Evolutionary conservation across 1,140 invertebrate species (phyloP).

Genomic region (Trichonephila clavipes): DNA sequence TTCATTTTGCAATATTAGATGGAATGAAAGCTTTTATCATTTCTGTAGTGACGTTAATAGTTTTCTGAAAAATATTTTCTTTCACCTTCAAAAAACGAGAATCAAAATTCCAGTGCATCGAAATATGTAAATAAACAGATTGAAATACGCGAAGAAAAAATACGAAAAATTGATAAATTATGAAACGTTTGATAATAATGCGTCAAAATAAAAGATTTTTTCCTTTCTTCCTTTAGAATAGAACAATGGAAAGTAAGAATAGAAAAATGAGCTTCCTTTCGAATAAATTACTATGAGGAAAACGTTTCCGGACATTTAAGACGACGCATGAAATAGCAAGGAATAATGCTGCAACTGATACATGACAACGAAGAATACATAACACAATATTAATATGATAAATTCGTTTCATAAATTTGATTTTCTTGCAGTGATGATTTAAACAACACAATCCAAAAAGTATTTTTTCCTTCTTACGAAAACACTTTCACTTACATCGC

Average conservation of each 20-base stretch:
- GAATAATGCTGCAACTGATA: neutral
- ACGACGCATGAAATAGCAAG: neutral
- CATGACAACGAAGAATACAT: neutral
- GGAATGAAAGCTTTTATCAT: no score
- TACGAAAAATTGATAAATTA: neutral
- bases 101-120: neutral
- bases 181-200: neutral
- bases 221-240: neutral
- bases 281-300: conserved; percentile 23
- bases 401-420: neutral
- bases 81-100: neutral
- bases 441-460: neutral
- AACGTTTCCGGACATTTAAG: conserved; percentile 1
- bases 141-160: neutral
- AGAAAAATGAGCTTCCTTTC: conserved; percentile 19
- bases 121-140: neutral
- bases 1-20: no score
- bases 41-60: no score
- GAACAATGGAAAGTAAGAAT: neutral
- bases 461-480: neutral
- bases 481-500: no score
- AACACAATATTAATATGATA: neutral
- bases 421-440: neutral
- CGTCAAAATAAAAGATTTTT: neutral
- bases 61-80: no score